Evolutionary conservation across 2,113 vertebrate genomes (phyloP).

Genomic region (Talpa occidentalis): DNA sequence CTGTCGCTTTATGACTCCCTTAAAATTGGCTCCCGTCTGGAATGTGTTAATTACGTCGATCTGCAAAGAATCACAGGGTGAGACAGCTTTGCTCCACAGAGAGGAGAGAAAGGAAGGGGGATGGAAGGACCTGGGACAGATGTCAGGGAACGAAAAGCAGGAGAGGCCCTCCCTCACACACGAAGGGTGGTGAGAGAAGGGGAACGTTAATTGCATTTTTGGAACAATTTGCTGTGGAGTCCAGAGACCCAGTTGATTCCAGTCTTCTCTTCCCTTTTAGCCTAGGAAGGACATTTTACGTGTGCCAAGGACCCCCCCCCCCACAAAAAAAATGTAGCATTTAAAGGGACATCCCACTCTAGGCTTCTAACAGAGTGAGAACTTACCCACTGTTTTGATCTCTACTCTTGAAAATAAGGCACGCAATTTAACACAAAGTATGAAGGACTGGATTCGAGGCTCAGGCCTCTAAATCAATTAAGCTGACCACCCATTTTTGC

Average conservation of each 20-base stretch:
- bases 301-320: too few species aligned
- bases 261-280: background rate
- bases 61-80: constrained; percentile 96
- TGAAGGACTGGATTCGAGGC: background rate
- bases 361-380: background rate
- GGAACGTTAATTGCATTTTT: background rate
- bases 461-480: background rate
- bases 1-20: constrained; percentile 97
- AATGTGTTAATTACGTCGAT: constrained; percentile 99
- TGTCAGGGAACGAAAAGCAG: constrained; percentile 53
- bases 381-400: background rate
- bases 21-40: constrained; percentile 97
- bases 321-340: background rate
- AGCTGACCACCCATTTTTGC: background rate
- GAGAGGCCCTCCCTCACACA: constrained; percentile 52
- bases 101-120: constrained; percentile 64
- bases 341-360: background rate
- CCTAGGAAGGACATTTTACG: background rate
- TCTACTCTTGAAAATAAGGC: constrained; percentile 39
- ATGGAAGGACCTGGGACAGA: constrained; percentile 63
- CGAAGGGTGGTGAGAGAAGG: background rate
- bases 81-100: constrained; percentile 86
- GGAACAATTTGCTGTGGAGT: constrained; percentile 47
- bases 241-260: constrained; percentile 50
- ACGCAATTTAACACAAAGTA: background rate